A percentile compares a stretch with the other conserved stretches of the same genome.
Conservation (phyloP, 2,888 invertebrate species). For the Pasiphila rectangulata region DNA sequence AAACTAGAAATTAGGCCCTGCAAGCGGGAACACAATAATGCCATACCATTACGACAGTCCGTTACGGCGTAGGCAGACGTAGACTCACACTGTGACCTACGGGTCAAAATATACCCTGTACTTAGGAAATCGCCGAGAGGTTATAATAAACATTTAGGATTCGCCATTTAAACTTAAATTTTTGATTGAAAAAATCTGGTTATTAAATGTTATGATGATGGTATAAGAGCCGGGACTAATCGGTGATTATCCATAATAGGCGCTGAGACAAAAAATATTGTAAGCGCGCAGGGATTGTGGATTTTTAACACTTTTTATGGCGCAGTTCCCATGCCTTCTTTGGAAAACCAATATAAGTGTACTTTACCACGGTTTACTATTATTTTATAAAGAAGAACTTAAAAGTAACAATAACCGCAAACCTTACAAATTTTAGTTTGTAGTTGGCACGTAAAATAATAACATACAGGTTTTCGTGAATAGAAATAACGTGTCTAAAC, state of each 20-base stretch:
- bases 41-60: conserved; percentile 15
- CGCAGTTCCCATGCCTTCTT: conserved; percentile 5
- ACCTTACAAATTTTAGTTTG: too few relatives aligned
- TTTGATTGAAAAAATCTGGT: conserved; percentile 18
- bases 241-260: conserved; percentile 19
- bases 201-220: conserved; percentile 16
- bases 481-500: too few relatives aligned
- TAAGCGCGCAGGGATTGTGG: conserved; percentile 10
- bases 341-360: too few relatives aligned
- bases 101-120: conserved; percentile 23
- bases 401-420: too few relatives aligned
- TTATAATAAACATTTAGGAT: conserved; percentile 9
- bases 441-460: too few relatives aligned
- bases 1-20: conserved; percentile 20
- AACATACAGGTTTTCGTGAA: too few relatives aligned
- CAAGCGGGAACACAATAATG: conserved; percentile 21
- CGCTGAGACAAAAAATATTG: conserved; percentile 10
- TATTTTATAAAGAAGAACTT: too few relatives aligned
- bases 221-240: conserved; percentile 15
- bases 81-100: conserved; percentile 5
- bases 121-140: conserved; percentile 21
- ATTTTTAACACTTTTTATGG: conserved; percentile 16
- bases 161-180: conserved; percentile 12
- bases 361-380: too few relatives aligned
- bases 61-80: conserved; percentile 23